Percentiles rank a stretch among this genome's conserved stretches.
Evolutionary conservation across 2,113 vertebrate species (phyloP).

Genomic region (Mirza zaza): DNA sequence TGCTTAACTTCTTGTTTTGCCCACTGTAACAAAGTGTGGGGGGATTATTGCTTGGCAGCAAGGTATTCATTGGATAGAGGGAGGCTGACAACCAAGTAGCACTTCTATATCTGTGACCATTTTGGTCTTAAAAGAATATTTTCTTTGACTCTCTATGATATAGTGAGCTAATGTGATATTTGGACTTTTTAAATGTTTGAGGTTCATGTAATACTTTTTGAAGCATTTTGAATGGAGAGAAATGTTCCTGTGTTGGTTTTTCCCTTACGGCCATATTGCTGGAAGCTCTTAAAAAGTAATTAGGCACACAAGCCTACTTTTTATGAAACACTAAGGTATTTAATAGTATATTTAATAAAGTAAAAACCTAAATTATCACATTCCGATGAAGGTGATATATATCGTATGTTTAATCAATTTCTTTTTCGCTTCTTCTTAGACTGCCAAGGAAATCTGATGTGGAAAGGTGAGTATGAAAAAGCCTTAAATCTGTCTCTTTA

Average conservation of each 20-base stretch:
- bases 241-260: conserved; percentile 53
- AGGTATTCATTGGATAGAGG: neutral
- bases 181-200: conserved; percentile 28
- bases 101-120: neutral
- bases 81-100: neutral
- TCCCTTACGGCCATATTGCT: conserved; percentile 2
- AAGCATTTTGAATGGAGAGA: conserved; percentile 46
- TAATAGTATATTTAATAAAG: neutral
- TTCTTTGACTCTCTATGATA: conserved; percentile 5
- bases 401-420: conserved; percentile 50
- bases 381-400: neutral
- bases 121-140: conserved; percentile 40
- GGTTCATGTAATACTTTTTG: neutral
- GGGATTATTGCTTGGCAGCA: neutral
- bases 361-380: neutral
- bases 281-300: neutral
- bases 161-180: conserved; percentile 11
- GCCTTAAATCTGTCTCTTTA: neutral
- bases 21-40: neutral
- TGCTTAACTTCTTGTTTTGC: conserved; percentile 31
- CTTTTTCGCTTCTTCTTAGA: conserved; percentile 78
- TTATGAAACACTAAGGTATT: conserved; percentile 32
- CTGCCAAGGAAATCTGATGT: conserved; percentile 98
- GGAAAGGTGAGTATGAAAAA: conserved; percentile 91
- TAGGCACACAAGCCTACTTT: conserved; percentile 29